Base-by-base conservation (phyloP, 1,140 invertebrate genomes). In the Polypedilum pembai region DNA sequence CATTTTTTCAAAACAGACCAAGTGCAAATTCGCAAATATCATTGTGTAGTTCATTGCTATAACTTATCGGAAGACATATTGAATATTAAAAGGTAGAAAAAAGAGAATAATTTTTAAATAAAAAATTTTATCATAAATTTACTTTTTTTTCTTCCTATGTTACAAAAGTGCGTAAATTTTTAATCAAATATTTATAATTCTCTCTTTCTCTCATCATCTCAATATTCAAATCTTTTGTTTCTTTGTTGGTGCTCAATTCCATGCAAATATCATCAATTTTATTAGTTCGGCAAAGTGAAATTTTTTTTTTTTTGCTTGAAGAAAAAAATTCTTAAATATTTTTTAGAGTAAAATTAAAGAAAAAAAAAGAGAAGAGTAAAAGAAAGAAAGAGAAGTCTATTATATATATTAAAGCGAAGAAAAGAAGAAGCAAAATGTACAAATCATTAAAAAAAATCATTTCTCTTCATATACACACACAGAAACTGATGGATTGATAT, bases 401-500 rank as follows among this genome's bases (percentile, higher is more conserved):
- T 45, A 45, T 45, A 45, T 45, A 45, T 8, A 3, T n/a, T n/a
- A 56, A 56, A 56, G 4, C 12, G 45, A 56, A 56, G 15, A 12
- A 12, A 56, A 56, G 41, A 45, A 56, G 45, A 56, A 56, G n/a
- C 12, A 56, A 56, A 56, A 33, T 33, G 24, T 33, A n/a, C 45
- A 56, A 56, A n/a, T 56, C n/a, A 56, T 56, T 56, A 56, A 56
- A n/a, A 56, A n/a, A n/a, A n/a, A n/a, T 56, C 12, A n/a, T n/a
- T 56, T 56, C n/a, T 56, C 45, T 56, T 56, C 45, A 56, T 45
- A 45, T 66, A 20, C 17, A 69, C 18, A 20, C 18, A 10, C 20
- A 69, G 65, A 20, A 69, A 69, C 65, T 18, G 17, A 69, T 69
- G 65, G 65, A 18, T 69, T 69, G 65, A 21, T 18, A 69, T 69